A percentile compares a stretch with the other conserved stretches of the same genome.
Evolutionary conservation across 2,113 vertebrate genomes (phyloP).

Genomic region (Lanius collurio): DNA sequence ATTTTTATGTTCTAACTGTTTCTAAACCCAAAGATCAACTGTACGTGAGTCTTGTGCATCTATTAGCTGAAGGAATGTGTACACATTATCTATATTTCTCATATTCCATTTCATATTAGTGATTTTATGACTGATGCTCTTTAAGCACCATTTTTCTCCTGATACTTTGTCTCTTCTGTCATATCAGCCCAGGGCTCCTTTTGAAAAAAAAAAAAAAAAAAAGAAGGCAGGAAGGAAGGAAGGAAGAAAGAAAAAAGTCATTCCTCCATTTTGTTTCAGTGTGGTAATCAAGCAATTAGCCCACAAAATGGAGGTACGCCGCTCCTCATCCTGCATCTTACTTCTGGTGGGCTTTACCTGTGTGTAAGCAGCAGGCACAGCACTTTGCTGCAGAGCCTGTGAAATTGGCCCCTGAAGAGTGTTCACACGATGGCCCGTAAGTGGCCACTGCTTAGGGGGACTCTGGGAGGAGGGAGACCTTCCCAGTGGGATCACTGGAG

Average conservation of each 20-base stretch:
- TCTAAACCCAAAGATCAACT: conserved; percentile 54
- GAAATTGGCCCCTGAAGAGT: conserved; percentile 33
- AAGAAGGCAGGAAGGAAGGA: neutral
- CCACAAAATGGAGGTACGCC: conserved; percentile 76
- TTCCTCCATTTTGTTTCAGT: conserved; percentile 79
- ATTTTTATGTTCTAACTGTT: conserved; percentile 70
- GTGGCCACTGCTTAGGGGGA: conserved; percentile 18
- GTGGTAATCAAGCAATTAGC: conserved; percentile 74
- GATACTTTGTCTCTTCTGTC: neutral
- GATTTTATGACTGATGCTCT: conserved; percentile 39
- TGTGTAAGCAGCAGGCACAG: conserved; percentile 6
- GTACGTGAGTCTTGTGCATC: neutral
- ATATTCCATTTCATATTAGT: conserved; percentile 23
- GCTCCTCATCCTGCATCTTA: neutral
- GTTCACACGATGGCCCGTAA: conserved; percentile 5
- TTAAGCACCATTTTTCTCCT: conserved; percentile 5
- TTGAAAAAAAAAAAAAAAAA: neutral
- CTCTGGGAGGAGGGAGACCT: conserved; percentile 22
- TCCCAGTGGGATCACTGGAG: neutral
- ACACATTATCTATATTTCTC: conserved; percentile 37
- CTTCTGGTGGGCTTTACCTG: conserved; percentile 58
- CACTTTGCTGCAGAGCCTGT: neutral
- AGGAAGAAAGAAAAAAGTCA: neutral
- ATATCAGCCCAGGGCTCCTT: neutral
- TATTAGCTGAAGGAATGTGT: conserved; percentile 17